These are phyloP conservation scores for Alaudala cheleensis DNA, from an alignment of 2,113 vertebrate genomes.

Conservation along the genomic window DNA sequence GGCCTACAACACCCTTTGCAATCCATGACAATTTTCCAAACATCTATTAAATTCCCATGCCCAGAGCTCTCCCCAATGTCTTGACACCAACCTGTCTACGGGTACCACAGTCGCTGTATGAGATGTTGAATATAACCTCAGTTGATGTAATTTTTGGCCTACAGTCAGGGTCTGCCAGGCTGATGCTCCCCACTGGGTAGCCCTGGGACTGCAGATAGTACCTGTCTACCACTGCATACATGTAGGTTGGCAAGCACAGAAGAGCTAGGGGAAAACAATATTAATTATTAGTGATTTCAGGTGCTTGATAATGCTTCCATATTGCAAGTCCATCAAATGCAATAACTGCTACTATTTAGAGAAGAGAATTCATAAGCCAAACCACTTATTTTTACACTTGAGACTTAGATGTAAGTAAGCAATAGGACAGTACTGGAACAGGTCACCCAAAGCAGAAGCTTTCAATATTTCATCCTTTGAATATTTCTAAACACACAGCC, in stretches of 20 bases:
- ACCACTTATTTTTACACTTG: neutral
- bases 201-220: conserved; percentile 54
- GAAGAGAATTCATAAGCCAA: neutral
- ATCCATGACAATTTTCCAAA: neutral
- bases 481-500: neutral
- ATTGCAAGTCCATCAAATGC: neutral
- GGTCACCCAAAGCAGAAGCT: neutral
- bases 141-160: conserved; percentile 12
- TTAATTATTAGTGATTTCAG: neutral
- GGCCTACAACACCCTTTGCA: neutral
- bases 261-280: conserved; percentile 34
- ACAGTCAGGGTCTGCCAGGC: conserved; percentile 31
- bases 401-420: neutral
- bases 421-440: neutral
- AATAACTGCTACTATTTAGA: neutral
- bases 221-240: conserved; percentile 57
- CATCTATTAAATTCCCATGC: neutral
- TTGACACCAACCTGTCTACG: conserved; percentile 42
- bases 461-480: neutral
- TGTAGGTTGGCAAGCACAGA: conserved; percentile 52
- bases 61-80: neutral
- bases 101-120: conserved; percentile 65
- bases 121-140: conserved; percentile 62
- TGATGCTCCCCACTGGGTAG: conserved; percentile 8
- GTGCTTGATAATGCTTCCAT: neutral